Conservation (phyloP, 35 echinoderm and acorn worm species). For the Anneissia japonica region DNA sequence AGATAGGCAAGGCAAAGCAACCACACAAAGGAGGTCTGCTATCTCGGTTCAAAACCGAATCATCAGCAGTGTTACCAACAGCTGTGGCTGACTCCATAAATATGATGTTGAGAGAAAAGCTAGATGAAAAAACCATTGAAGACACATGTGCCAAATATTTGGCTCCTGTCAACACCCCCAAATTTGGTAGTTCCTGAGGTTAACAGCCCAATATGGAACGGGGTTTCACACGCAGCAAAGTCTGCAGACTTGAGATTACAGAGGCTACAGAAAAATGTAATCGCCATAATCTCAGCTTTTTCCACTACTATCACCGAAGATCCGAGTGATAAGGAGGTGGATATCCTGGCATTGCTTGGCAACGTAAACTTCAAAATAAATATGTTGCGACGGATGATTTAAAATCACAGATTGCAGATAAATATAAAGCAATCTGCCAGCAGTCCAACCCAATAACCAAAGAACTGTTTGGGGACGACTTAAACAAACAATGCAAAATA, state of each 20-base stretch:
- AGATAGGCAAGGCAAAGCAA: too few species aligned
- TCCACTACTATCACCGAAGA: background rate
- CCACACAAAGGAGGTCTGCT: too few species aligned
- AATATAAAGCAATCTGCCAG: constrained; percentile 18
- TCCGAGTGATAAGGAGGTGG: background rate
- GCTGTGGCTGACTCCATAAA: too few species aligned
- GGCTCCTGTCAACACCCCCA: too few species aligned
- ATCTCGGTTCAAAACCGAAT: too few species aligned
- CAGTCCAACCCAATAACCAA: constrained; percentile 11
- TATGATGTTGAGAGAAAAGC: too few species aligned
- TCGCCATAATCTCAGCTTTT: constrained; percentile 19
- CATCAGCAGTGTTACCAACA: too few species aligned
- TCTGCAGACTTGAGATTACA: constrained; percentile 32
- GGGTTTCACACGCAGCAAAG: constrained; percentile 13
- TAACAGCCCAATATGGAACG: constrained; percentile 43
- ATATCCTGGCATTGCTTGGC: constrained; percentile 19
- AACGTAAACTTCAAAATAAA: constrained; percentile 19
- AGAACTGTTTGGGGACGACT: constrained; percentile 36
- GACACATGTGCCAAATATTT: too few species aligned
- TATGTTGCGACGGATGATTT: background rate
- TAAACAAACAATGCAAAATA: constrained; percentile 28
- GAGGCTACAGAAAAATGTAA: constrained; percentile 26
- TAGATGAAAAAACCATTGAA: too few species aligned
- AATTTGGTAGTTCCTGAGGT: constrained; percentile 44
- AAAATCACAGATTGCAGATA: constrained; percentile 5